Evolutionary conservation across 2,113 vertebrate genomes (phyloP), one percentile per base, ranked within the genome.

Genomic region (Urocynchramus pylzowi): DNA sequence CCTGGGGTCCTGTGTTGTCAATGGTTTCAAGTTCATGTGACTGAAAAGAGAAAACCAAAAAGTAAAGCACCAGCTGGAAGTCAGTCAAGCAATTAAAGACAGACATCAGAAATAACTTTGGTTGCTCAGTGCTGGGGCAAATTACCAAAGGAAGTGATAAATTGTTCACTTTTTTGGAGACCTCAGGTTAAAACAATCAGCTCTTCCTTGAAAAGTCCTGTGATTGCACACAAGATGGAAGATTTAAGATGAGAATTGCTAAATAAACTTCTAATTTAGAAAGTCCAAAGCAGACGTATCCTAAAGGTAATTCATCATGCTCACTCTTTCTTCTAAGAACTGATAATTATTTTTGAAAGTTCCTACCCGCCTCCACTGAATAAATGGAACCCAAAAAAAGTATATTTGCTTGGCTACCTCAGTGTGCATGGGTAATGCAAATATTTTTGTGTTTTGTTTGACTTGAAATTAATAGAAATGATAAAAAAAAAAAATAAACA

Each of bases 401-500:
- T 10, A 45, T n/a, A 50, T 70, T 70, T 74, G 3, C 11, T 84
- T 74, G 22, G 6, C 33, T 53, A 42, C 11, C 9, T 84, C 26
- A 18, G 10, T 1, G 0, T 59, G 30, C 2, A 13, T 33, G 18
- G 13, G 4, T 67, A 67, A 65, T 23, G 9, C 1, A 37, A 45
- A 35, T 26, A 42, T 20, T 78, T 67, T 84, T 60, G 16, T 70
- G 6, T 4, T 44, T 53, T 49, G 1, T 41, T 90, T 74, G 47
- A 11, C 14, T 77, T 78, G 23, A 86, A 86, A 84, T 59, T 45
- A 69, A n/a, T 45, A 45, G 1, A 3, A 37, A 22, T 31, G 7
- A 31, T 42, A 1, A 4, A 33, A 56, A 4, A 64, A 75, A 31
- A 54, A 33, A 22, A 13, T n/a, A 56, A 56, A 86, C 54, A 49